phyloP scores from a whole-genome alignment of 2,113 vertebrate species.

The Engraulis encrasicolus region DNA sequence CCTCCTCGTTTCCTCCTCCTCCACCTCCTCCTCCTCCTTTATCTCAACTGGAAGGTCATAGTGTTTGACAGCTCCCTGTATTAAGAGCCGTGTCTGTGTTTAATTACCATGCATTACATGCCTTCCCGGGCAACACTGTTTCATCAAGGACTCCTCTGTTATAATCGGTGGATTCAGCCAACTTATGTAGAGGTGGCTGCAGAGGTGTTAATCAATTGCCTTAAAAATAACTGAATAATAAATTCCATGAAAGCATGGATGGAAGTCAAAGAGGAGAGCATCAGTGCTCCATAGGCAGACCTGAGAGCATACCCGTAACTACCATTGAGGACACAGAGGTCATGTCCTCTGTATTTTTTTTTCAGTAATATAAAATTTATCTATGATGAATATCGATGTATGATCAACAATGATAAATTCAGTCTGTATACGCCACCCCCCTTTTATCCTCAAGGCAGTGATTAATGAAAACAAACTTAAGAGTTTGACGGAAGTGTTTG shows the following conservation, averaged over 20 bases:
- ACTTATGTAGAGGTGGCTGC: constrained; percentile 39
- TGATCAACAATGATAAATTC: too few species aligned
- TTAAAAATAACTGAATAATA: background rate
- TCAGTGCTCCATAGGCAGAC: background rate
- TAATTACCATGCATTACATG: constrained; percentile 67
- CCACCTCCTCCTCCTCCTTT: background rate
- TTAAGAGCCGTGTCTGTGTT: constrained; percentile 61
- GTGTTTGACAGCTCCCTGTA: constrained; percentile 57
- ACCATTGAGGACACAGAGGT: too few species aligned
- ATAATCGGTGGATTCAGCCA: constrained; percentile 63
- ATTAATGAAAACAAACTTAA: too few species aligned
- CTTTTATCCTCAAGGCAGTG: too few species aligned
- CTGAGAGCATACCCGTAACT: too few species aligned
- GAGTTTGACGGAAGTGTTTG: too few species aligned
- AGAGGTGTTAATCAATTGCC: constrained; percentile 41
- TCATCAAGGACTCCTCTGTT: constrained; percentile 53
- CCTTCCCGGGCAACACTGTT: constrained; percentile 57
- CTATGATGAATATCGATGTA: too few species aligned
- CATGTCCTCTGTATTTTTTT: too few species aligned
- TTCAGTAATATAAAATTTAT: too few species aligned
- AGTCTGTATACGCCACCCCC: too few species aligned
- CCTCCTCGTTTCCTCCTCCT: background rate
- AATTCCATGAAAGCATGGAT: background rate
- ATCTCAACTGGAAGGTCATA: constrained; percentile 57
- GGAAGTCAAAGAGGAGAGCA: background rate